Evolutionary conservation across 2,888 invertebrate species (phyloP).

Genomic region (Pedicia rivosa): DNA sequence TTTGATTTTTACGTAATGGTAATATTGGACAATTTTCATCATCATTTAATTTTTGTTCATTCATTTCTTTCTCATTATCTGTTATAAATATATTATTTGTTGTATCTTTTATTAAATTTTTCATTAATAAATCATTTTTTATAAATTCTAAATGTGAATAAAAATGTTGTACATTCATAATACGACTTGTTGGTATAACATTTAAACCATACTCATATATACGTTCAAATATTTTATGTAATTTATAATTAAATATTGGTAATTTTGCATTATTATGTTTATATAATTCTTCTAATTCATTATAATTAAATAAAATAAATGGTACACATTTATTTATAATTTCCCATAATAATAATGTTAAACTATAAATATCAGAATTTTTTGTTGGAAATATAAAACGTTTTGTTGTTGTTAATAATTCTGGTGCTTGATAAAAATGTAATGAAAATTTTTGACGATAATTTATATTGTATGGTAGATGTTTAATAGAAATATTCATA

Average conservation of each 20-base stretch:
- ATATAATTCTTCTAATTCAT: slow-evolving; percentile 12
- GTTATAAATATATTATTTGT: too few species aligned
- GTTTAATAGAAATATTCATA: slow-evolving; percentile 3
- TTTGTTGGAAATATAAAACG: slow-evolving; percentile 13
- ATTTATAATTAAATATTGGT: slow-evolving; percentile 10
- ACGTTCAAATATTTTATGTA: slow-evolving; percentile 9
- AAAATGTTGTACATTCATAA: slow-evolving; percentile 9
- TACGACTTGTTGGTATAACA: slow-evolving; percentile 8
- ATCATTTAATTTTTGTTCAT: too few species aligned
- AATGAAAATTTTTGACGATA: slow-evolving; percentile 12
- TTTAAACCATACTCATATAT: slow-evolving; percentile 10
- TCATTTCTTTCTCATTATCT: too few species aligned
- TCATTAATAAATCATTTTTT: too few species aligned
- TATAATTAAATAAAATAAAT: slow-evolving; percentile 11
- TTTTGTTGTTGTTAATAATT: slow-evolving; percentile 7
- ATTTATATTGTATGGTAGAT: slow-evolving; percentile 11
- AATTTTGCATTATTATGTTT: slow-evolving; percentile 7
- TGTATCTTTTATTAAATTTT: too few species aligned
- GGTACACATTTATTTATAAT: slow-evolving; percentile 13
- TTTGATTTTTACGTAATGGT: too few species aligned
- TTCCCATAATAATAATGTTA: slow-evolving; percentile 15
- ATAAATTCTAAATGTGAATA: slow-evolving; percentile 5
- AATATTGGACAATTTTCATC: too few species aligned
- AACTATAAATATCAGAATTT: slow-evolving; percentile 12
- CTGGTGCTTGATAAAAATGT: slow-evolving; percentile 14